Base-by-base conservation (phyloP, 2,113 vertebrate genomes). In the Psephotus haematonotus region DNA sequence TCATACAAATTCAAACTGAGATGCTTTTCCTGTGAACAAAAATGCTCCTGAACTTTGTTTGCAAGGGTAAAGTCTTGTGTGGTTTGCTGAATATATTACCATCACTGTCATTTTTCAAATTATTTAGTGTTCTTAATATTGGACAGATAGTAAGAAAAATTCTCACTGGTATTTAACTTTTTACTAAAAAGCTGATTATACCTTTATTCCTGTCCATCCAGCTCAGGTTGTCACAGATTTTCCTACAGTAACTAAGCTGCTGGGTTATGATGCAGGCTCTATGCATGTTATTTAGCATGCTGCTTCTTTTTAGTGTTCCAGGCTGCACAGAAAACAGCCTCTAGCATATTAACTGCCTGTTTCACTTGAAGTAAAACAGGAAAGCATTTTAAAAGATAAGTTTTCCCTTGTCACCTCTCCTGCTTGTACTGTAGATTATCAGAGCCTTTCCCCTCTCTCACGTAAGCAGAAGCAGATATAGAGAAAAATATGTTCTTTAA, bases 291-390 rank as follows among this genome's bases (percentile, higher is more conserved):
- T 44, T 92, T 82, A 64, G 68, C 52, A 18, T 64, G 28, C 72
- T 76, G 17, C 5, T 55, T 86, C 76, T 44, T 70, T 72, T 78
- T 91, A 24, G 28, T 57, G 33, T 88, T 92, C 82, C n/a, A 74
- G 57, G 59, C 64, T 97, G 81, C 77, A 72, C 16, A 92, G 94
- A 96, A 97, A 84, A 82, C 86, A 90, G 71, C 88, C 49, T 85
- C 81, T 71, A 75, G 88, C 74, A 83, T 86, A 94, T 85, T 94
- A 95, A 82, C 88, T 83, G 68, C 24, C 72, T 71, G 15, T 93
- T 95, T 96, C 86, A 94, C 93, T 89, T 88, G 91, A 84, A 97
- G 81, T 86, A 92, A 75, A 79, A 69, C 72, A 96, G 85, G 72
- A 88, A 65, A 91, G 39, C 35, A 68, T 93, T 68, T 89, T 47